Evolutionary conservation across 1,140 invertebrate genomes (phyloP).

Genomic region (Papilio polyxenes): DNA sequence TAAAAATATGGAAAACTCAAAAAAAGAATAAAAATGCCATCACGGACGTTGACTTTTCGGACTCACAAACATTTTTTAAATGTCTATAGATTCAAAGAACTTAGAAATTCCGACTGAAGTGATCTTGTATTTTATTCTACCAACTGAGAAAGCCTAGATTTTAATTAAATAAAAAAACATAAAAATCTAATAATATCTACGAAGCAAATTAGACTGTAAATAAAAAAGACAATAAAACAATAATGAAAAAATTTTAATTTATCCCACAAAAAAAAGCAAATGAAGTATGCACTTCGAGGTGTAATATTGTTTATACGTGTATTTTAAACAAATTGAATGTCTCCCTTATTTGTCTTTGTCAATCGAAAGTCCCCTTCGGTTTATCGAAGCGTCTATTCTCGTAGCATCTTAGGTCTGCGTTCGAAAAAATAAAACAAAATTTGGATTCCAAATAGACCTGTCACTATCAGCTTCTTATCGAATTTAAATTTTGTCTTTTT

Average conservation of each 20-base stretch:
- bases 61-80: too few species aligned
- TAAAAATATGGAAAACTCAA: background rate
- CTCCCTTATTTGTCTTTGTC: background rate
- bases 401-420: background rate
- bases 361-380: background rate
- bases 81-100: background rate
- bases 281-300: background rate
- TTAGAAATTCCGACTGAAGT: too few species aligned
- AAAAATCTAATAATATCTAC: too few species aligned
- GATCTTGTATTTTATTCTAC: too few species aligned
- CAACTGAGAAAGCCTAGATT: too few species aligned
- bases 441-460: constrained; percentile 11
- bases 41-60: too few species aligned
- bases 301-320: background rate
- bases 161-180: too few species aligned
- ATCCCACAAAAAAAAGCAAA: background rate
- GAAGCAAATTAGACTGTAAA: too few species aligned
- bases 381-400: background rate
- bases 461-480: constrained; percentile 12
- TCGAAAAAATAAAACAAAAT: constrained; percentile 12
- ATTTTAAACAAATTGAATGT: background rate
- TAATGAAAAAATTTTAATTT: too few species aligned
- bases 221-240: too few species aligned
- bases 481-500: constrained; percentile 1
- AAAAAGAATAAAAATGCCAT: too few species aligned